phyloP scores from a whole-genome alignment of 2,797 vertebrate genomes.

The Hylomyscus alleni region DNA sequence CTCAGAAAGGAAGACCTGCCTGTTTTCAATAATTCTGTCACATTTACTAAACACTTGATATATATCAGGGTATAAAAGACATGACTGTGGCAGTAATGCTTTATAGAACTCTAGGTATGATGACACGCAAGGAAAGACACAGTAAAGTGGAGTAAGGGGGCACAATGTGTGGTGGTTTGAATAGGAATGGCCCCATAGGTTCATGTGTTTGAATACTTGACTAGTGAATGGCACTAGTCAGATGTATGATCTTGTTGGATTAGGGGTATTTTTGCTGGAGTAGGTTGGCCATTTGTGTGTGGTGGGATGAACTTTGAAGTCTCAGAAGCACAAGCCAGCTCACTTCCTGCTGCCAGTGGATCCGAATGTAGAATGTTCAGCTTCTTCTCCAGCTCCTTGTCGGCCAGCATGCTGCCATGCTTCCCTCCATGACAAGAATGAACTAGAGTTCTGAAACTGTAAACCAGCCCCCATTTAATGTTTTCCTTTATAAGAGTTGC shows the following conservation, averaged over 20 bases:
- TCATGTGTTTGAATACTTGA: not conserved
- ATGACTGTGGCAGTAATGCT: accelerated
- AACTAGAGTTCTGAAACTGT: not conserved
- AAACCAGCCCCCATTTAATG: not conserved
- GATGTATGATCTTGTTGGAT: not conserved
- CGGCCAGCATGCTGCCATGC: not conserved
- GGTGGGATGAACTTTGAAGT: not conserved
- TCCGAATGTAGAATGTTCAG: not conserved
- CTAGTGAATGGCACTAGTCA: not conserved
- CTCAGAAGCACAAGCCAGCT: not conserved
- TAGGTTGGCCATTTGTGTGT: not conserved
- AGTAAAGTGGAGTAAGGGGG: too few relatives aligned
- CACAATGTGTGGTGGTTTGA: not conserved
- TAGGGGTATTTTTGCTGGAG: not conserved
- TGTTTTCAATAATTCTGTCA: not conserved
- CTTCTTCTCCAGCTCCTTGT: not conserved
- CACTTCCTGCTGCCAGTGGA: not conserved
- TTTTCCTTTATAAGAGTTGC: not conserved
- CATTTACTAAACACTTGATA: not conserved
- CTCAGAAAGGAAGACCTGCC: not conserved
- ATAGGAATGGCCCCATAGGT: not conserved
- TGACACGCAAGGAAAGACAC: not conserved
- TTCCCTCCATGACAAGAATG: not conserved
- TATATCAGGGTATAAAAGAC: not conserved
- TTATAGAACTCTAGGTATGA: accelerated